phyloP scores from a whole-genome alignment of 1,140 invertebrate species.

The Zophobas atratus region DNA sequence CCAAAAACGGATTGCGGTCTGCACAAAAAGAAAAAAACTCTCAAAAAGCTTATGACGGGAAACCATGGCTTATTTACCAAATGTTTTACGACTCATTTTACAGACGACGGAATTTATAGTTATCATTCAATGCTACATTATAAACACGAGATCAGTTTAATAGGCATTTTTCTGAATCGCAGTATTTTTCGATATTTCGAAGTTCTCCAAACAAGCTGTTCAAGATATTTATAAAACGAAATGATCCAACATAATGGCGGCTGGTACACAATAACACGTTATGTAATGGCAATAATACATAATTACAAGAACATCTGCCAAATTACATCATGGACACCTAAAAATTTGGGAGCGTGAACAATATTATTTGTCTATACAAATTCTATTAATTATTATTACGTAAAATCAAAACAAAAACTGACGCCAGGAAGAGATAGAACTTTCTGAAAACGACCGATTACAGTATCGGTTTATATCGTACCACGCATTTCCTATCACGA shows the following conservation, averaged over 20 bases:
- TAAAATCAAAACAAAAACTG: slow-evolving; percentile 46
- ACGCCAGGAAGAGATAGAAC: slow-evolving; percentile 48
- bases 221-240: no score
- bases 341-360: no score
- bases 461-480: slow-evolving; percentile 33
- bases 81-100: slow-evolving; percentile 24
- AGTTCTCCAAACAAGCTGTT: neutral
- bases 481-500: slow-evolving; percentile 52
- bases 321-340: no score
- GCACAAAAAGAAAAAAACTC: neutral
- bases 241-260: no score
- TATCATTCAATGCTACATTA: neutral
- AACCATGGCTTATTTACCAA: slow-evolving; percentile 23
- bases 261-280: no score
- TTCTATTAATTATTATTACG: slow-evolving; percentile 17
- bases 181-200: neutral
- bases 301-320: no score
- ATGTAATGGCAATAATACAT: no score
- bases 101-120: slow-evolving; percentile 14
- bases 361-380: neutral
- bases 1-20: neutral
- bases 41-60: slow-evolving; percentile 11
- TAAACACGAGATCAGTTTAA: slow-evolving; percentile 7
- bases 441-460: slow-evolving; percentile 28
- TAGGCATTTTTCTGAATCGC: neutral